Percentiles rank a stretch among this genome's conserved stretches.
phyloP scores from a whole-genome alignment of 2,797 vertebrate species.

The Austrolebias charrua region DNA sequence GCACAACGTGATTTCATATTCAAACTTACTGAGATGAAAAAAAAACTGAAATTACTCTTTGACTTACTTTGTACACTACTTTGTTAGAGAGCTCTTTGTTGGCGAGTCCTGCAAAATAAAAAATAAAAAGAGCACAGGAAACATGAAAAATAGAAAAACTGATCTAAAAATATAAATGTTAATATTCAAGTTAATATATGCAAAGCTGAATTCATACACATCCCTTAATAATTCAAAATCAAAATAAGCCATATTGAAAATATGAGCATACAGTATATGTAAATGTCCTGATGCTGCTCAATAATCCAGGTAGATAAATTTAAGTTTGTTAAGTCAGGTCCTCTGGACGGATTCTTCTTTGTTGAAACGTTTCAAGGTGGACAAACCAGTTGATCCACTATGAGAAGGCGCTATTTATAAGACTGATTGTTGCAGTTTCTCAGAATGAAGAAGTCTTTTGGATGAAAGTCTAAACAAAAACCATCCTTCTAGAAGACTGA shows the following conservation, averaged over 20 bases:
- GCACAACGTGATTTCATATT: conserved; percentile 23
- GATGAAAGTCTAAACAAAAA: too few species aligned
- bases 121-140: conserved; percentile 32
- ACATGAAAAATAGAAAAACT: conserved; percentile 28
- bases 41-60: background rate
- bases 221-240: conserved; percentile 18
- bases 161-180: conserved; percentile 4
- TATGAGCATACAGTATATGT: conserved; percentile 32
- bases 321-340: too few species aligned
- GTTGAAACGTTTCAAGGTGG: too few species aligned
- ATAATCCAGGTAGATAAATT: too few species aligned
- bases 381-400: too few species aligned
- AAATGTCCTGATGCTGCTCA: conserved; percentile 1
- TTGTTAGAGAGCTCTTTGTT: conserved; percentile 31
- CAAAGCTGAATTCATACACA: conserved; percentile 18
- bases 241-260: conserved; percentile 31
- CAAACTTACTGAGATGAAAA: conserved; percentile 32
- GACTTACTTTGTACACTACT: conserved; percentile 39
- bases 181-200: background rate
- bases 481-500: too few species aligned
- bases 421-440: too few species aligned
- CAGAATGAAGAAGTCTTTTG: too few species aligned
- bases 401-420: too few species aligned
- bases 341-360: too few species aligned
- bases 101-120: conserved; percentile 13